Conservation (phyloP, 2,888 invertebrate species). For the Cephus runcator region DNA sequence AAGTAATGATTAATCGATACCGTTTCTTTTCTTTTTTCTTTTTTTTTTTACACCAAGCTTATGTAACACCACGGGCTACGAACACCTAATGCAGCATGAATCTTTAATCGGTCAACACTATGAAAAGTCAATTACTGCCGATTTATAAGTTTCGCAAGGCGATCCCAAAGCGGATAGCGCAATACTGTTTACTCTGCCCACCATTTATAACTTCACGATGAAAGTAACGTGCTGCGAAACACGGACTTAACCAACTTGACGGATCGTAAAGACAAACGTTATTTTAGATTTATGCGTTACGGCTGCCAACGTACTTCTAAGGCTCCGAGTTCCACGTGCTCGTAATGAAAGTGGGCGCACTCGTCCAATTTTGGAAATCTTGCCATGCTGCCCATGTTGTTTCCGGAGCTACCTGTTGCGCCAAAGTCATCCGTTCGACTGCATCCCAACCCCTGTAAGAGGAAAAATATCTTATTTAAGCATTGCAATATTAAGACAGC, state of each 20-base stretch:
- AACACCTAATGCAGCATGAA: background rate
- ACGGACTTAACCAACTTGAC: background rate
- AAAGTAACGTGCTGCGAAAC: background rate
- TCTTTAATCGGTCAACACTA: background rate
- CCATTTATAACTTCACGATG: background rate
- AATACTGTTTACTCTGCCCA: background rate
- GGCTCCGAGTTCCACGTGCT: constrained; percentile 89
- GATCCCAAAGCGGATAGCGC: background rate
- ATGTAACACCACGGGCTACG: background rate
- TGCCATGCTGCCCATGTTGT: constrained; percentile 60
- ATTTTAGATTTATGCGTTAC: background rate
- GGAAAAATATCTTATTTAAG: constrained; percentile 10
- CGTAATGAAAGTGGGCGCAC: constrained; percentile 99
- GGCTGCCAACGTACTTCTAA: constrained; percentile 67
- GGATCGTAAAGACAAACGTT: background rate
- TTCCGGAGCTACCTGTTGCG: constrained; percentile 55
- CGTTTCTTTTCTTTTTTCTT: background rate
- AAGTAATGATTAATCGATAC: background rate
- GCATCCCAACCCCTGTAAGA: constrained; percentile 52
- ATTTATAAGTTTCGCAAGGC: background rate
- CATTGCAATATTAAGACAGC: background rate
- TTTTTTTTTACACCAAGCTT: background rate
- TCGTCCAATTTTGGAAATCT: constrained; percentile 90
- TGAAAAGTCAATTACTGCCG: background rate
- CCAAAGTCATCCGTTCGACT: constrained; percentile 55